Base-by-base conservation (phyloP, 37 sponge, comb jelly and placozoan species). In the Spongilla lacustris region DNA sequence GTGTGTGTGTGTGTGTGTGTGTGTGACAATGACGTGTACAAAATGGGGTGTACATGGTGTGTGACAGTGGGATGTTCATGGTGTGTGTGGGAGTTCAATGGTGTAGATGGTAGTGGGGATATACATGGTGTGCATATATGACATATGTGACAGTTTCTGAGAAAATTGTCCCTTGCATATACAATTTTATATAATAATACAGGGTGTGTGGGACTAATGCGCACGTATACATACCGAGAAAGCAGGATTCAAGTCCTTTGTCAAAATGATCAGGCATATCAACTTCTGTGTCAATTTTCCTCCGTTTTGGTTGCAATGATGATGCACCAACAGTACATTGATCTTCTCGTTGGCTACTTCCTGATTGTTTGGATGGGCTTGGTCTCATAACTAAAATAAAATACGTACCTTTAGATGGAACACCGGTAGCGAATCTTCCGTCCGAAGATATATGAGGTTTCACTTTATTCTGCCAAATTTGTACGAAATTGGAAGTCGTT, bases 1-100 rank as follows among this genome's bases (percentile, higher is more conserved):
- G 58, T 58, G 58, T 58, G 58, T 58, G 58, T 58, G 58, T 58
- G 58, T 58, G 58, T 58, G 58, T 58, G 58, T 58, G 58, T 58
- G 58, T 58, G 58, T 58, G 58, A 58, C 58, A 58, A 58, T 58
- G 58, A 58, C 58, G 58, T 58, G 58, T 58, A 58, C 58, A 58
- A 1, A 58, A 58, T 58, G 58, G 58, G 58, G 58, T 58, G 58
- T 58, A 58, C 58, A 58, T 58, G 58, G 58, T 58, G 58, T 58
- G 58, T 58, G 58, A 58, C 58, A 58, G 58, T 58, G 58, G 58
- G 58, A 58, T 58, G 58, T 58, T 58, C 58, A 58, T 58, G 58
- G 58, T 58, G 58, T 58, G 58, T 58, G 58, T 58, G 58, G 11
- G 58, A 58, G 58, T 58, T 58, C 58, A 58, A 58, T 58, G 58